phyloP scores from a whole-genome alignment of 2,888 invertebrate genomes.

The Aphidoletes aphidimyza region DNA sequence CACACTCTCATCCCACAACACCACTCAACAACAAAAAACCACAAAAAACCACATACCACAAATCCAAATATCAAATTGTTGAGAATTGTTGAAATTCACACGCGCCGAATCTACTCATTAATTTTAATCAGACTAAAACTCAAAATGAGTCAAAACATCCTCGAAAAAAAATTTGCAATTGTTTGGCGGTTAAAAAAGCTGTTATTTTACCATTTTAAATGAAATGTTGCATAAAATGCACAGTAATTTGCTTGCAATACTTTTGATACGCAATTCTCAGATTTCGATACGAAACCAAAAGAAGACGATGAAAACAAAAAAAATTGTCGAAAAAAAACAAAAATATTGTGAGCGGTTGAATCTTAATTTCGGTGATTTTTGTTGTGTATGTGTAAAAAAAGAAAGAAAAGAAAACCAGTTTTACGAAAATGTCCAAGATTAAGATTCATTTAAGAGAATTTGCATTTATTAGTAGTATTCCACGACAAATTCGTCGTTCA shows the following conservation, averaged over 20 bases:
- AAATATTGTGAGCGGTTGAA: constrained; percentile 31
- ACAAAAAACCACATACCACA: no score
- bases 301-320: neutral
- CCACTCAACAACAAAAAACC: no score
- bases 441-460: constrained; percentile 12
- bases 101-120: no score
- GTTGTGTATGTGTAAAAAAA: neutral
- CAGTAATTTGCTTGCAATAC: constrained; percentile 42
- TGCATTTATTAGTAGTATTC: constrained; percentile 48
- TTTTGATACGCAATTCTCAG: constrained; percentile 26
- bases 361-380: neutral
- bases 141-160: no score
- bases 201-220: neutral
- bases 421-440: neutral
- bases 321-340: neutral
- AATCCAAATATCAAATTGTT: no score
- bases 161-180: neutral
- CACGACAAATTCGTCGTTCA: neutral
- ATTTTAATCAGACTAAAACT: no score
- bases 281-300: no score
- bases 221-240: neutral
- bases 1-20: neutral
- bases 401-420: no score
- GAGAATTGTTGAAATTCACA: no score
- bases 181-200: no score